A percentile compares a stretch with the other conserved stretches of the same genome.
Conservation (phyloP, 2,888 invertebrate genomes). For the Mythimna impura region DNA sequence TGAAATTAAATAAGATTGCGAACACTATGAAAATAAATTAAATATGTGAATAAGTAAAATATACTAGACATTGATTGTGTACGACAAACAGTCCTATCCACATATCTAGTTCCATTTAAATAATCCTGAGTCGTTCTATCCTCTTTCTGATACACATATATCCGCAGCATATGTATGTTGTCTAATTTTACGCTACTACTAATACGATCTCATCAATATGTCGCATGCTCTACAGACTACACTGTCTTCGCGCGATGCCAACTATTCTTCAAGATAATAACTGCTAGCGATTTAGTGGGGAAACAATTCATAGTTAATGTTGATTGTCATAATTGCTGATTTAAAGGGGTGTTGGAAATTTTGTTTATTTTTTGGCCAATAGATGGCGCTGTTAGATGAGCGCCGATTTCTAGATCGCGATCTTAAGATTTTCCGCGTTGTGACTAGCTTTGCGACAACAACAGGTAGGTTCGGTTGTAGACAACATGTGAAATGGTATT, state of each 20-base stretch:
- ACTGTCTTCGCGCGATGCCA: slow-evolving; percentile 14
- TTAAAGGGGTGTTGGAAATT: not conserved
- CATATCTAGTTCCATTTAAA: not conserved
- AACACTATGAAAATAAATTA: no score
- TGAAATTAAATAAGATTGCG: no score
- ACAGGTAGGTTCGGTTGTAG: no score
- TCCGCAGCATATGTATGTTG: slow-evolving; percentile 1
- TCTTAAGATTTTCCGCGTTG: no score
- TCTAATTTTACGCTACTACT: slow-evolving; percentile 22
- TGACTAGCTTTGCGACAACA: no score
- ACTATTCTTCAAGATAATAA: slow-evolving; percentile 20
- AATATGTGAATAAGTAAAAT: no score
- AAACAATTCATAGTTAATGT: not conserved
- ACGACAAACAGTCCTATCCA: no score
- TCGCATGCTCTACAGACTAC: not conserved
- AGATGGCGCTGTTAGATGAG: no score
- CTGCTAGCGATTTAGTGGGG: slow-evolving; percentile 1
- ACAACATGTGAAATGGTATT: no score
- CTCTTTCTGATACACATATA: not conserved
- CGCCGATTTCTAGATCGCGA: no score
- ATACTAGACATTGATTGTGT: no score
- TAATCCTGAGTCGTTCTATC: not conserved
- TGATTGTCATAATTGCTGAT: not conserved
- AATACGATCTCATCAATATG: slow-evolving; percentile 14
- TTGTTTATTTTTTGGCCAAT: not conserved